A percentile compares a stretch with the other conserved stretches of the same genome.
phyloP scores from a whole-genome alignment of 1,140 invertebrate genomes.

The Leptopilina boulardi region DNA sequence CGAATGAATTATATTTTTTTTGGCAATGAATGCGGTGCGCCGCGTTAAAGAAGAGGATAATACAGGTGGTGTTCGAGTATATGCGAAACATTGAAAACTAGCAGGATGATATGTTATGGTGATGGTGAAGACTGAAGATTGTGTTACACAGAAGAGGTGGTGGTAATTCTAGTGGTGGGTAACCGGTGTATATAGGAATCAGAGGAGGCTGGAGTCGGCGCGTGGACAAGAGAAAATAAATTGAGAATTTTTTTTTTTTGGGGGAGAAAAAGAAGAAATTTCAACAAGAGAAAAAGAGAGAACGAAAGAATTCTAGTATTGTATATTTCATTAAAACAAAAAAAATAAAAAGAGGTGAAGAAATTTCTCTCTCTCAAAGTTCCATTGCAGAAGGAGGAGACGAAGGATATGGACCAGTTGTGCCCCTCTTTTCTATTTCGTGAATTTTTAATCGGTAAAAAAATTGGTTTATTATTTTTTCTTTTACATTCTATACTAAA shows the following conservation, averaged over 20 bases:
- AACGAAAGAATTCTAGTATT: background rate
- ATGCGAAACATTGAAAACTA: constrained; percentile 51
- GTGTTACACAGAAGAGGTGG: constrained; percentile 32
- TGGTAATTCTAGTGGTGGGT: constrained; percentile 37
- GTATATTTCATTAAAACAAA: no score
- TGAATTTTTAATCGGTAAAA: no score
- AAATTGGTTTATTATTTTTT: no score
- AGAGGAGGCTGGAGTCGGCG: constrained; percentile 61
- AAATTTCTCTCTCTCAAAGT: background rate
- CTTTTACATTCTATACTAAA: no score
- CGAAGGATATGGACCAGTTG: constrained; percentile 60
- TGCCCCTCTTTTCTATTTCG: constrained; percentile 57
- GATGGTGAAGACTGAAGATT: constrained; percentile 34
- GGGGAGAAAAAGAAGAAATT: constrained; percentile 14
- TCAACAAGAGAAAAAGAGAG: background rate
- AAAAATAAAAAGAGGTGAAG: background rate
- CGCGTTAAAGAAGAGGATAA: constrained; percentile 32
- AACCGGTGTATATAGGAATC: constrained; percentile 29
- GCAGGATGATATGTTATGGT: constrained; percentile 33
- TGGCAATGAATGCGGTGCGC: background rate
- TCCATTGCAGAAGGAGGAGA: constrained; percentile 45
- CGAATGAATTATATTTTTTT: no score
- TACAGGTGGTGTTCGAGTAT: constrained; percentile 57
- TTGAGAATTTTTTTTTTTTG: constrained; percentile 39
- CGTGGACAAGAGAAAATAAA: constrained; percentile 55